A percentile compares a stretch with the other conserved stretches of the same genome.
phyloP scores from a whole-genome alignment of 2,888 invertebrate species.

The Cephonodes hylas region DNA sequence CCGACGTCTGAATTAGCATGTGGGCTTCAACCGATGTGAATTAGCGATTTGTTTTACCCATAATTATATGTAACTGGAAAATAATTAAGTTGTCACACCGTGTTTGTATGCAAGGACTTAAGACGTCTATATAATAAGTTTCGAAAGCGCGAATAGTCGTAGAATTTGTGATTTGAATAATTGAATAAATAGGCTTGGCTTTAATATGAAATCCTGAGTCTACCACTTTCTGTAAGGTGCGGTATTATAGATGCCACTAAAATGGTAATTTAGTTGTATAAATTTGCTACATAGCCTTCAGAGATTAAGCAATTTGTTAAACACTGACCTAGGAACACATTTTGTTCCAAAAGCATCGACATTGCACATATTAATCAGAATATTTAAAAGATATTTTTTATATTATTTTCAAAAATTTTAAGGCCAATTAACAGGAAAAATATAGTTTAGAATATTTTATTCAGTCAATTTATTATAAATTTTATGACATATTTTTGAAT shows the following conservation, averaged over 20 bases:
- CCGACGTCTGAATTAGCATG: slow-evolving; percentile 20
- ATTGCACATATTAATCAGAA: neutral
- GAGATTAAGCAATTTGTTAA: neutral
- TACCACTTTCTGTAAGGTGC: neutral
- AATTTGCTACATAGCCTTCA: neutral
- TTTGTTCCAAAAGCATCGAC: neutral
- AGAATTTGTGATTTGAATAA: neutral
- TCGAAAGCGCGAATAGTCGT: neutral
- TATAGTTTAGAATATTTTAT: too few relatives aligned
- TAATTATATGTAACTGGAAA: slow-evolving; percentile 25
- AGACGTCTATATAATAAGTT: neutral
- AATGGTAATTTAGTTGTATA: neutral
- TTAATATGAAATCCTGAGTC: neutral
- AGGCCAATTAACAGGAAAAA: too few relatives aligned
- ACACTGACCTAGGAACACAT: neutral
- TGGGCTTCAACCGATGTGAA: slow-evolving; percentile 24
- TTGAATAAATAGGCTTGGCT: slow-evolving; percentile 10
- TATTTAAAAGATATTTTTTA: neutral
- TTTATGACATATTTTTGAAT: too few relatives aligned
- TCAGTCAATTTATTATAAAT: too few relatives aligned
- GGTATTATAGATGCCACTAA: neutral
- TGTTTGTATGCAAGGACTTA: slow-evolving; percentile 17
- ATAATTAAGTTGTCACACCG: slow-evolving; percentile 42
- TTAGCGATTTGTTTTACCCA: slow-evolving; percentile 26
- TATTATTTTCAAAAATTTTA: too few relatives aligned